Evolutionary conservation across 2,113 vertebrate genomes (phyloP), one percentile per base, ranked within the genome.

Genomic region (Paedocypris sp.): DNA sequence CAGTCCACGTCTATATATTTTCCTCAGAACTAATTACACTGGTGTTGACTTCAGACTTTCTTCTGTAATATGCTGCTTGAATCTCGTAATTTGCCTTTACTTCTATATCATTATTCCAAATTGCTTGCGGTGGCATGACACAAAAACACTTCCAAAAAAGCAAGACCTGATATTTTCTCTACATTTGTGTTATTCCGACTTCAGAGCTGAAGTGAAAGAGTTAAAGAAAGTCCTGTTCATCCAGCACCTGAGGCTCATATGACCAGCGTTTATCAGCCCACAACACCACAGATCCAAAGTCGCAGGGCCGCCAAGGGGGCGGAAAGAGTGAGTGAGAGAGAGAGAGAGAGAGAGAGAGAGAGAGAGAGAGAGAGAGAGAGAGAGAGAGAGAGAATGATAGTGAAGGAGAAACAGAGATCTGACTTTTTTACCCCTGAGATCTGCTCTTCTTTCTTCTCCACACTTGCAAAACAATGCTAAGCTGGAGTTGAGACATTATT

Each of bases 221-320:
- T 88, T 87, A 88, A 86, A 31, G 58, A 68, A 73, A 84, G 83
- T 79, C 79, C 75, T 66, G 71, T 75, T 86, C 79, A 64, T 75
- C 76, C 54, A 75, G 75, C 83, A 83, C 85, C 82, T 85, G 77
- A 74, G 81, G 83, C 83, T 85, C 46, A 19, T 13, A 26, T 32
- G 20, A 67, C 75, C 78, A 71, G 83, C 73, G 73, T 82, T 84
- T 83, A 84, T 86, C 83, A 80, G 69, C 72, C 67, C 77, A 46
- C 77, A 47, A 71, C 69, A 80, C 74, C 76, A 73, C 75, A 60
- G 72, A 79, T 75, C 74, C 77, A 75, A 79, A 82, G 83, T 77
- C 80, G 80, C 82, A 73, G 45, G 53, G 82, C 79, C 68, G 66
- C 68, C 67, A 76, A 74, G 80, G 77, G 81, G 77, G 26, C 11